Evolutionary conservation across 2,113 vertebrate species (phyloP).

Genomic region (Gymnogyps californianus): DNA sequence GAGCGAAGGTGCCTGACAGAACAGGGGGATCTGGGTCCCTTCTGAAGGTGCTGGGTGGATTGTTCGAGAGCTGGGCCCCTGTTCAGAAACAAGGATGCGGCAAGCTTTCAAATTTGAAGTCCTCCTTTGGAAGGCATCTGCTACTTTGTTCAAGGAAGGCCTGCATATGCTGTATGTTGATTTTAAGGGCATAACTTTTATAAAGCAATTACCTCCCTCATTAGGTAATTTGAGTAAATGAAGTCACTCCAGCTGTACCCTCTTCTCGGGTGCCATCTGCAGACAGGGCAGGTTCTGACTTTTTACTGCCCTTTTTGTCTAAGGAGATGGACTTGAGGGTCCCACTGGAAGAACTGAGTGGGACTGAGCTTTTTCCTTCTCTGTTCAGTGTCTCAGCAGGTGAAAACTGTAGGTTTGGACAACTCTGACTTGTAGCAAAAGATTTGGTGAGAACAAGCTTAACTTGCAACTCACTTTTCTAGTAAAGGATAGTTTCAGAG

Average conservation of each 20-base stretch:
- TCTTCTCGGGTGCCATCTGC: neutral
- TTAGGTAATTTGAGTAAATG: neutral
- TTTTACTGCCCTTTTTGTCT: neutral
- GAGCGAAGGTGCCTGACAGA: rapidly evolving
- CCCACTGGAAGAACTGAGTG: neutral
- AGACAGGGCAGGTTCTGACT: neutral
- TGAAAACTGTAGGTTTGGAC: neutral
- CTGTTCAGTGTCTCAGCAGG: neutral
- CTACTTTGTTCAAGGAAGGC: neutral
- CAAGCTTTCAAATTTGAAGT: neutral
- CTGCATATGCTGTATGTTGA: neutral
- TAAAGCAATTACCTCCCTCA: neutral
- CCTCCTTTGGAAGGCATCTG: neutral
- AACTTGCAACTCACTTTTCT: neutral
- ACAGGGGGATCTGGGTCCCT: neutral
- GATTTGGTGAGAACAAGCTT: neutral
- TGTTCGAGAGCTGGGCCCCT: neutral
- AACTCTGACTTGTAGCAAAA: neutral
- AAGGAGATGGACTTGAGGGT: neutral
- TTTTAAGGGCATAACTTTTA: neutral
- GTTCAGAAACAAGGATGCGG: neutral
- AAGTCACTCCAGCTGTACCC: neutral
- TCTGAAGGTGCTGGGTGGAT: neutral
- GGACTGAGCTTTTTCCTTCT: neutral
- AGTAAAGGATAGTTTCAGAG: neutral